Evolutionary conservation across 2,113 vertebrate species (phyloP), one percentile per base, ranked within the genome.

Genomic region (Oreamnos americanus): DNA sequence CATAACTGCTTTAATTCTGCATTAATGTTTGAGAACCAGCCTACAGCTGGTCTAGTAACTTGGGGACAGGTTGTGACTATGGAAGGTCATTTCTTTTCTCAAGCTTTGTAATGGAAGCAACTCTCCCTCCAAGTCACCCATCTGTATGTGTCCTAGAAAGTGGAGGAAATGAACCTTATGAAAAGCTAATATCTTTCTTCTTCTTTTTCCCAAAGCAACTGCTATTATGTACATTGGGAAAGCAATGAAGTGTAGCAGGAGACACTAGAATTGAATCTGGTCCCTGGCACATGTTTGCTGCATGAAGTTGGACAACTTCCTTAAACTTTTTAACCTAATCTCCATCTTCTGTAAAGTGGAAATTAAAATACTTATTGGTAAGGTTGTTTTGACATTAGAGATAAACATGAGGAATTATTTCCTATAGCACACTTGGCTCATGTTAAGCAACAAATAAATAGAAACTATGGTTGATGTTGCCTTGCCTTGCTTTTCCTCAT

Each of bases 261-360:
- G 11, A 86, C 30, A 43, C 47, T 53, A 36, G 82, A 91, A 55
- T 11, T 39, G 74, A 85, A 39, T 60, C 76, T 93, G 55, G 45
- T 16, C 60, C 78, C 55, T 94, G 30, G 19, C 3, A 36, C n/a
- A 49, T 93, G 64, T 30, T 92, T 58, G 79, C 30, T 83, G 23
- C 39, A 51, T 87, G 85, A 90, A 90, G 3, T 28, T 71, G 53
- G 60, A 53, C 39, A 93, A 26, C n/a, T 85, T 87, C 39, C 21
- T 82, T 87, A 55, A 36, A 36, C 9, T 85, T 97, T 87, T 71
- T 67, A 51, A 57, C 64, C 19, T 95, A 28, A 83, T 89, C 95
- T 86, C 94, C 30, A 60, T 96, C 55, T 86, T 76, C 49, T 88
- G 23, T 90, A 82, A 96, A 90, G 67, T 95, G 49, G 53, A 82